These are phyloP conservation scores for Nysson spinosus DNA, from an alignment of 2,888 invertebrate genomes.

Conservation along the genomic window DNA sequence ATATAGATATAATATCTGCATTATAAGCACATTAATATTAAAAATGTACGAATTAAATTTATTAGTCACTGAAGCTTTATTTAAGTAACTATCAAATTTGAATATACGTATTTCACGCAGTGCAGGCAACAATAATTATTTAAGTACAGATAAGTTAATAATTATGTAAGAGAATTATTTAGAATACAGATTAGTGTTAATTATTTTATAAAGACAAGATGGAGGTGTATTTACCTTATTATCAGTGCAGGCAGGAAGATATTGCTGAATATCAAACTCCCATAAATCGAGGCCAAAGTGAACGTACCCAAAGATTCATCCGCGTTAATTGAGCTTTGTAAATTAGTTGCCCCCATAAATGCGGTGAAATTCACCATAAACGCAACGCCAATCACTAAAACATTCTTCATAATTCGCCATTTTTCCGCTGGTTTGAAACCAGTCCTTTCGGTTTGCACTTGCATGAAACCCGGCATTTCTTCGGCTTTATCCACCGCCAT, in stretches of 20 bases:
- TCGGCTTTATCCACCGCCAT: conserved; percentile 38
- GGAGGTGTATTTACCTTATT: conserved; percentile 82
- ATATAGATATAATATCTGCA: not conserved
- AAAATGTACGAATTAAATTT: too few species aligned
- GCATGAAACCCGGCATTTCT: conserved; percentile 53
- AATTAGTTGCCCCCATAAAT: conserved; percentile 90
- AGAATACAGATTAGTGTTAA: too few species aligned
- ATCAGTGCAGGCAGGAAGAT: conserved; percentile 91
- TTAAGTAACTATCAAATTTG: too few species aligned
- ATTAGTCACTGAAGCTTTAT: too few species aligned
- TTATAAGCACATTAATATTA: not conserved
- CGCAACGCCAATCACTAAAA: conserved; percentile 89
- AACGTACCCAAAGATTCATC: conserved; percentile 90
- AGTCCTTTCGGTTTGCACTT: conserved; percentile 49
- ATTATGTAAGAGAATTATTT: too few species aligned
- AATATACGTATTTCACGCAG: too few species aligned
- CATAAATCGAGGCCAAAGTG: conserved; percentile 91
- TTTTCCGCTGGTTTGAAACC: conserved; percentile 80
- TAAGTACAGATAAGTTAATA: too few species aligned
- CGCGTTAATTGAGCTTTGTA: conserved; percentile 91
- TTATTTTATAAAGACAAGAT: not conserved
- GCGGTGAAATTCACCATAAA: conserved; percentile 96
- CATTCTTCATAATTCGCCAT: conserved; percentile 90
- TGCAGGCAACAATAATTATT: too few species aligned
- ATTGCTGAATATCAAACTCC: conserved; percentile 92